phyloP scores from a whole-genome alignment of 2,888 invertebrate genomes.

The Ametastegia equiseti region DNA sequence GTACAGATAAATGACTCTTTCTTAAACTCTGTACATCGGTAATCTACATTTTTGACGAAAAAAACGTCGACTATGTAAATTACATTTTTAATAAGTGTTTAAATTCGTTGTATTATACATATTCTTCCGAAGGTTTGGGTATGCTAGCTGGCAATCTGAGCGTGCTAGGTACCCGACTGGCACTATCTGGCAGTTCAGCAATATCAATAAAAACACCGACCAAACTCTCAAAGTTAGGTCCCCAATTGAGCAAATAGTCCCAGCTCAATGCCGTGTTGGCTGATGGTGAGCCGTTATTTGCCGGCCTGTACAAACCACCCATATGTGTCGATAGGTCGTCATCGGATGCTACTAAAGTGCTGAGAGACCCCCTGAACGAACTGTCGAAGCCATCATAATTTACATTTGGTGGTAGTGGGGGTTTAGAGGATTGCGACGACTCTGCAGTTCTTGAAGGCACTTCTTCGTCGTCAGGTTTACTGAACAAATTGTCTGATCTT shows the following conservation, averaged over 20 bases:
- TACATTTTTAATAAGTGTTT: background rate
- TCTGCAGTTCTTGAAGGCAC: constrained; percentile 74
- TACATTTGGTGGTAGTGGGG: constrained; percentile 84
- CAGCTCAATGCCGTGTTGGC: constrained; percentile 87
- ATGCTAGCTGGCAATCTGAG: constrained; percentile 87
- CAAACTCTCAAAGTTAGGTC: constrained; percentile 96
- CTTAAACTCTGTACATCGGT: background rate
- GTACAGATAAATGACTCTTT: constrained; percentile 42
- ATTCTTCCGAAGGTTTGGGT: constrained; percentile 93
- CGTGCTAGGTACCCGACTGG: constrained; percentile 84
- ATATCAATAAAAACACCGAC: constrained; percentile 98
- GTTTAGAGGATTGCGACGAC: constrained; percentile 77
- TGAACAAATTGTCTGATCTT: constrained; percentile 81
- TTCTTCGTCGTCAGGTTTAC: constrained; percentile 79
- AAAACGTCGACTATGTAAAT: background rate
- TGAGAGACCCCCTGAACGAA: constrained; percentile 94
- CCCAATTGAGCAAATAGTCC: constrained; percentile 97
- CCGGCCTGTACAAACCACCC: constrained; percentile 88
- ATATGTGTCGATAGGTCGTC: constrained; percentile 92
- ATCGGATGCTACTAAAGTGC: constrained; percentile 95
- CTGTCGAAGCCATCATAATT: constrained; percentile 96
- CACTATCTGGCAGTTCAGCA: constrained; percentile 91
- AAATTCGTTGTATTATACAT: constrained; percentile 80
- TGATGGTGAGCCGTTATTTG: constrained; percentile 86
- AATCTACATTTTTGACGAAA: background rate